phyloP scores from a whole-genome alignment of 2,888 invertebrate species.

The Chrysina gloriosa region DNA sequence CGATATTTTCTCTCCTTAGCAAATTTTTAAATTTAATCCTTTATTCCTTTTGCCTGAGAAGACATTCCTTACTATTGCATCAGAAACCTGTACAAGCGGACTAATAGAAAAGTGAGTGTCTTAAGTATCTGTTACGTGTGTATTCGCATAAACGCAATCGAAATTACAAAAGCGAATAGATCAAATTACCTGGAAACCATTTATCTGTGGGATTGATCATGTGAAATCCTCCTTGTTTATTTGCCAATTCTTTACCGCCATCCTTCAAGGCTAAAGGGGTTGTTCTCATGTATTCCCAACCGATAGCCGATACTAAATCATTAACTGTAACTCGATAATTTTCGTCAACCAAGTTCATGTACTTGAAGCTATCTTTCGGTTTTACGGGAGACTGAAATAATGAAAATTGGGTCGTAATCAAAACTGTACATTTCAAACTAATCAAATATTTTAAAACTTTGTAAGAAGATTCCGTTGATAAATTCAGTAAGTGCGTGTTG shows the following conservation, averaged over 20 bases:
- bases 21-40: no score
- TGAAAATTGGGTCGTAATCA: no score
- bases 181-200: slow-evolving; percentile 89
- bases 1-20: no score
- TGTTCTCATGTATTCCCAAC: slow-evolving; percentile 86
- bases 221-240: slow-evolving; percentile 86
- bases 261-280: slow-evolving; percentile 75
- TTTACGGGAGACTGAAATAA: slow-evolving; percentile 18
- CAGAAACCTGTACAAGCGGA: slow-evolving; percentile 5
- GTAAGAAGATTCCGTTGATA: no score
- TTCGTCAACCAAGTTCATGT: slow-evolving; percentile 85
- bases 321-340: slow-evolving; percentile 78
- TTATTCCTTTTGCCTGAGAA: no score
- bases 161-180: no score
- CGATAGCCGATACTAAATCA: slow-evolving; percentile 81
- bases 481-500: no score
- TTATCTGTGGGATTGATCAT: slow-evolving; percentile 87
- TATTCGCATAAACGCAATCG: no score
- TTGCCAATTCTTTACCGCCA: slow-evolving; percentile 77
- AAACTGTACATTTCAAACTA: background rate
- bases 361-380: slow-evolving; percentile 68
- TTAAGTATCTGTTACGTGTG: no score
- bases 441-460: background rate
- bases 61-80: background rate
- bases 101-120: slow-evolving; percentile 6